phyloP scores from a whole-genome alignment of 2,113 vertebrate species.

The Cynocephalus volans region DNA sequence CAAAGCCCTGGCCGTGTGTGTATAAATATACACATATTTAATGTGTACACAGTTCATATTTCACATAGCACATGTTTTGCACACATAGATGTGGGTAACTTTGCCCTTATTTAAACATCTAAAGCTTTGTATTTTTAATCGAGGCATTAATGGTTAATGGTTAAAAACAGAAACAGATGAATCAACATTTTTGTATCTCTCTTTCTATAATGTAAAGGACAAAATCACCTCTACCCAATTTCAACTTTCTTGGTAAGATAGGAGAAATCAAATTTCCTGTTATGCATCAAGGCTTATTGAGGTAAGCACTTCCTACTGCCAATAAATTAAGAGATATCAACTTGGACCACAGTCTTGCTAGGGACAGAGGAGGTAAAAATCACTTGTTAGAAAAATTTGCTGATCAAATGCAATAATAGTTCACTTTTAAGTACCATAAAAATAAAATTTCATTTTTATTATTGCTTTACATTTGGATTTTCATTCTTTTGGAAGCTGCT shows the following conservation, averaged over 20 bases:
- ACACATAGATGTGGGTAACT: background rate
- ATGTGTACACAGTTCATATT: background rate
- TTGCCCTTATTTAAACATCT: background rate
- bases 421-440: background rate
- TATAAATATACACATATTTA: background rate
- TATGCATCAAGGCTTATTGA: background rate
- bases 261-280: background rate
- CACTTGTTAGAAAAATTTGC: background rate
- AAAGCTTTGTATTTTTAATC: background rate
- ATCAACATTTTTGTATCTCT: background rate
- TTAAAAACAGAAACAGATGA: background rate
- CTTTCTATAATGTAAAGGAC: background rate
- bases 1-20: background rate
- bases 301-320: background rate
- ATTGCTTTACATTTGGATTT: background rate
- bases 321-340: conserved; percentile 2
- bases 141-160: background rate
- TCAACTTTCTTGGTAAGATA: background rate
- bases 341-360: background rate
- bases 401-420: background rate
- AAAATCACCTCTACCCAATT: background rate
- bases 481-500: conserved; percentile 4
- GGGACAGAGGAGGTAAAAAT: background rate
- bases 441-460: conserved; percentile 30
- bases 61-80: background rate